These are phyloP conservation scores for Perognathus longimembris DNA, from an alignment of 2,113 vertebrate genomes.

Conservation along the genomic window DNA sequence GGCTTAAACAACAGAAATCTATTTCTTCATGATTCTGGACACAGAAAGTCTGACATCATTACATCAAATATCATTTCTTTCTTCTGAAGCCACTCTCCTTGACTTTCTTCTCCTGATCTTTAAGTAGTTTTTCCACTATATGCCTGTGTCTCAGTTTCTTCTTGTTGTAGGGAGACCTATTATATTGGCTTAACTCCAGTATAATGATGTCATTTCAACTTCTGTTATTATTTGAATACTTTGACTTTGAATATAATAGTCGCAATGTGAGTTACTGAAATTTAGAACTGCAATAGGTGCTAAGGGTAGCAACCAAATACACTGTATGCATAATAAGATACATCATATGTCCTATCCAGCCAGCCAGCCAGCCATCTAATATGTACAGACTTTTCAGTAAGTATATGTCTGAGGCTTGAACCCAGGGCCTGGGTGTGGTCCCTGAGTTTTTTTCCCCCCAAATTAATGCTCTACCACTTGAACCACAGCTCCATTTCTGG, in stretches of 20 bases:
- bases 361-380: too few species aligned
- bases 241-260: not conserved
- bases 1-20: not conserved
- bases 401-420: too few species aligned
- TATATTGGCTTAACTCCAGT: not conserved
- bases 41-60: not conserved
- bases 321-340: not conserved
- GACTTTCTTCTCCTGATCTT: not conserved
- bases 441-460: too few species aligned
- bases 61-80: not conserved
- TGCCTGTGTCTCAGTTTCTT: not conserved
- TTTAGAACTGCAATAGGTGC: not conserved
- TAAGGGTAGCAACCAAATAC: constrained; percentile 3
- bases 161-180: not conserved
- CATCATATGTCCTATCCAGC: not conserved
- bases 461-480: too few species aligned
- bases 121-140: not conserved
- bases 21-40: not conserved
- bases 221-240: not conserved
- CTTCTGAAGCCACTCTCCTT: not conserved
- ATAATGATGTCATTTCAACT: not conserved
- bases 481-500: too few species aligned
- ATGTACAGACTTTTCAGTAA: too few species aligned
- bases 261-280: not conserved
- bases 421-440: too few species aligned